Base-by-base conservation (phyloP, 1,140 invertebrate species). In the Formica exsecta region DNA sequence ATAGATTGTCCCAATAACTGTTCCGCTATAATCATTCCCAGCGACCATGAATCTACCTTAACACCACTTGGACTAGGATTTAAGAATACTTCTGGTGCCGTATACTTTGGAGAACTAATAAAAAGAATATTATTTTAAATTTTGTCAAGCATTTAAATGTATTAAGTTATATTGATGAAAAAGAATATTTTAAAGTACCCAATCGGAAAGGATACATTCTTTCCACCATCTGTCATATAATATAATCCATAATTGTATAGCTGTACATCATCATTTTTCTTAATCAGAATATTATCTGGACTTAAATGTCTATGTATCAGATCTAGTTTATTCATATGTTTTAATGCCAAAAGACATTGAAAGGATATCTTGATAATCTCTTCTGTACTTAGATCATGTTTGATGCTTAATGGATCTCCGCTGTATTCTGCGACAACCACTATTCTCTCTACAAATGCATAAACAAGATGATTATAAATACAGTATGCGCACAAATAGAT, bases 181-280 rank as follows among this genome's bases (percentile, higher is more conserved):
- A 57, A 41, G 9, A 83, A 80, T 75, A 77, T 51, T 81, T 85
- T 19, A 77, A 95, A 95, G 95, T 96, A 98, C 97, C 98, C 98
- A 91, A 99, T 97, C 71, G 98, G 98, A 96, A 99, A 99, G 16
- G 97, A 96, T 8, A 99, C 98, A 94, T 97, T 96, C 89, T 96
- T 96, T 65, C 98, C 98, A 92, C 95, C 95, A 91, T 97, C 97
- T 29, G 98, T 99, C 97, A 99, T 99, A 92, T 98, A 97, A 95
- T 98, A 98, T 73, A 99, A 94, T 11, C 98, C 99, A 96, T 98
- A 99, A 95, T 99, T 98, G 90, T 98, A 98, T 41, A 99, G 92
- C 93, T 99, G 98, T 0, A 98, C 97, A 92, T 97, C 96, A 51
- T 96, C 96, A 90, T 96, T 94, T 57, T 95, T 95, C 93, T 98